These are phyloP conservation scores for Simalia tracyae DNA, from an alignment of 2,797 vertebrate genomes.

Conservation along the genomic window DNA sequence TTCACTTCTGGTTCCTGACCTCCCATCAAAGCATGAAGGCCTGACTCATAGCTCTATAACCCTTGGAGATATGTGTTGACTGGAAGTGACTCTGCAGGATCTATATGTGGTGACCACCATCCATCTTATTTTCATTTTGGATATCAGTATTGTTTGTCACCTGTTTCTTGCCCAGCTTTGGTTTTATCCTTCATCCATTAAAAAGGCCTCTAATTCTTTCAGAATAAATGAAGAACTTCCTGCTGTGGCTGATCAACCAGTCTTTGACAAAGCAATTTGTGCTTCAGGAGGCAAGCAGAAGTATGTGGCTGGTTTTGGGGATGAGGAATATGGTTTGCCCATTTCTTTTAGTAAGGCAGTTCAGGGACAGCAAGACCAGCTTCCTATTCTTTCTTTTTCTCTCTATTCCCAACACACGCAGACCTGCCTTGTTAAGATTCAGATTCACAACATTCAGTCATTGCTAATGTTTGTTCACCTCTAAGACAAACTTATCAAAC, in stretches of 20 bases:
- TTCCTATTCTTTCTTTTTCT: slow-evolving; percentile 14
- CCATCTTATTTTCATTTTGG: neutral
- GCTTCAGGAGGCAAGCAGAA: slow-evolving; percentile 23
- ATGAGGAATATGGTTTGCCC: slow-evolving; percentile 19
- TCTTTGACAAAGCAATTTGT: slow-evolving; percentile 11
- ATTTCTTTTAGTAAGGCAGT: slow-evolving; percentile 35
- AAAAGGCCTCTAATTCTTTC: neutral
- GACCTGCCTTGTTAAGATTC: slow-evolving; percentile 49
- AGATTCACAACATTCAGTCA: slow-evolving; percentile 60
- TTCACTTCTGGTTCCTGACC: neutral
- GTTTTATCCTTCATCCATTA: neutral
- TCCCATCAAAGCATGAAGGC: neutral
- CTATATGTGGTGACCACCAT: neutral
- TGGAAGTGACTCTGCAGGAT: neutral
- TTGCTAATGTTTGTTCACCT: slow-evolving; percentile 47
- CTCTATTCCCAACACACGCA: slow-evolving; percentile 23
- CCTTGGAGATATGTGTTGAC: neutral
- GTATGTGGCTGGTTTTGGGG: neutral
- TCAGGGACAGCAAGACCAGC: neutral
- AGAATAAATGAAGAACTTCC: neutral
- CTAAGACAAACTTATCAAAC: slow-evolving; percentile 53
- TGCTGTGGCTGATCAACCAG: neutral
- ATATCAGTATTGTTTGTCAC: neutral
- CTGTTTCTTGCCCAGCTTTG: neutral
- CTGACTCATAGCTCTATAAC: neutral